phyloP scores from a whole-genome alignment of 2,888 invertebrate genomes.

The Sinelater perroti region DNA sequence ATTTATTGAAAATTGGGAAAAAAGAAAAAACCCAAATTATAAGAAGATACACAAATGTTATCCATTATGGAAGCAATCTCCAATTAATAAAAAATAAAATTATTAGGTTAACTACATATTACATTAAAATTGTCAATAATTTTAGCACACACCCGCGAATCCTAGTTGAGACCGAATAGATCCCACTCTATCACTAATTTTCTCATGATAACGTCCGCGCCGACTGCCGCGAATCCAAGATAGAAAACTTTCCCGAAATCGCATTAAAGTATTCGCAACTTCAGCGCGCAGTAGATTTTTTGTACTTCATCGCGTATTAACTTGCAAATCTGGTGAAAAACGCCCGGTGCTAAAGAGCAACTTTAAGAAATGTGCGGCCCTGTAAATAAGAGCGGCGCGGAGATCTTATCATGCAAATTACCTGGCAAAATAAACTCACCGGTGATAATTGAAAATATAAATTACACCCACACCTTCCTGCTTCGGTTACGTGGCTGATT shows the following conservation, averaged over 20 bases:
- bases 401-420: not conserved
- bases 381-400: too few species aligned
- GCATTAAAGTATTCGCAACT: constrained; percentile 27
- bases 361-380: too few species aligned
- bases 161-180: too few species aligned
- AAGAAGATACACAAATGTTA: too few species aligned
- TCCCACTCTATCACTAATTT: constrained; percentile 20
- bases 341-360: not conserved
- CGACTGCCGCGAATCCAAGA: constrained; percentile 22
- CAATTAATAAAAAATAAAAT: too few species aligned
- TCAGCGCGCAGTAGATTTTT: constrained; percentile 7
- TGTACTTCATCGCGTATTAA: constrained; percentile 14
- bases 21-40: too few species aligned
- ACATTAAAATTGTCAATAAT: too few species aligned
- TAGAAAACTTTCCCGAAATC: constrained; percentile 23
- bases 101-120: too few species aligned
- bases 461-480: not conserved
- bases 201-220: constrained; percentile 13
- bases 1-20: too few species aligned
- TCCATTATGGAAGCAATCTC: too few species aligned
- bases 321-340: constrained; percentile 7
- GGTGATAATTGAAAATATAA: too few species aligned
- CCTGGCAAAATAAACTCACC: not conserved
- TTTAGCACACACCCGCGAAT: too few species aligned
- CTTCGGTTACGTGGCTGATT: not conserved